Evolutionary conservation across 2,888 invertebrate genomes (phyloP).

Genomic region (Ptilodon capucinus): DNA sequence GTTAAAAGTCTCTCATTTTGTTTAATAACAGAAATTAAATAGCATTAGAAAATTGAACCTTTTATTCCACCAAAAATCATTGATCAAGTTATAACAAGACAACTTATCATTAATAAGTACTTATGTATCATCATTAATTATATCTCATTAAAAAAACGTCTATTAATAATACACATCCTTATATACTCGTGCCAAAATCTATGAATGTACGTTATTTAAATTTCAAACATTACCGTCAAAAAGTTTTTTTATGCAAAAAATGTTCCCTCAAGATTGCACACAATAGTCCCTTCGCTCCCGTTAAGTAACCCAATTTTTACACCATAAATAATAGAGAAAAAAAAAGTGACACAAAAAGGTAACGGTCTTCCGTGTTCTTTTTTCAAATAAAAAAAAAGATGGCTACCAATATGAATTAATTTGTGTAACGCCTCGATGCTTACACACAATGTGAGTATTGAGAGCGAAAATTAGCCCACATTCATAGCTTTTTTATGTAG

Average conservation of each 20-base stretch:
- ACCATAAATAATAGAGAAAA: slow-evolving; percentile 76
- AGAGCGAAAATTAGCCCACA: slow-evolving; percentile 80
- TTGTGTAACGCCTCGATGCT: slow-evolving; percentile 78
- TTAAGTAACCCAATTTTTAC: slow-evolving; percentile 82
- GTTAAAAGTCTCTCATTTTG: too few relatives aligned
- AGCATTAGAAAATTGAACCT: too few relatives aligned
- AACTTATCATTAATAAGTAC: too few relatives aligned
- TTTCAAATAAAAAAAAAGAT: slow-evolving; percentile 22
- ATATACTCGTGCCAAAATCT: slow-evolving; percentile 40
- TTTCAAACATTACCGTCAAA: slow-evolving; percentile 39
- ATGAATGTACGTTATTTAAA: slow-evolving; percentile 36
- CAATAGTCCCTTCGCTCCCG: slow-evolving; percentile 70
- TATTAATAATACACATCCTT: slow-evolving; percentile 53
- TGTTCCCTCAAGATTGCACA: slow-evolving; percentile 50
- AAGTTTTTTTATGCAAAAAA: slow-evolving; percentile 32
- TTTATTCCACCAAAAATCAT: too few relatives aligned
- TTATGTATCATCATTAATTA: slow-evolving; percentile 69
- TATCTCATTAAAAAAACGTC: slow-evolving; percentile 43
- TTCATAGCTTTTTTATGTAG: slow-evolving; percentile 51
- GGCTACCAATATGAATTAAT: slow-evolving; percentile 68
- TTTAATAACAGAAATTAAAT: too few relatives aligned
- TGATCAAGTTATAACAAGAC: too few relatives aligned
- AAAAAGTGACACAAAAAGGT: slow-evolving; percentile 60
- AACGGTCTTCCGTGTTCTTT: slow-evolving; percentile 70
- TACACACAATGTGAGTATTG: slow-evolving; percentile 74